phyloP scores from a whole-genome alignment of 2,113 vertebrate species.

The Kryptolebias marmoratus region DNA sequence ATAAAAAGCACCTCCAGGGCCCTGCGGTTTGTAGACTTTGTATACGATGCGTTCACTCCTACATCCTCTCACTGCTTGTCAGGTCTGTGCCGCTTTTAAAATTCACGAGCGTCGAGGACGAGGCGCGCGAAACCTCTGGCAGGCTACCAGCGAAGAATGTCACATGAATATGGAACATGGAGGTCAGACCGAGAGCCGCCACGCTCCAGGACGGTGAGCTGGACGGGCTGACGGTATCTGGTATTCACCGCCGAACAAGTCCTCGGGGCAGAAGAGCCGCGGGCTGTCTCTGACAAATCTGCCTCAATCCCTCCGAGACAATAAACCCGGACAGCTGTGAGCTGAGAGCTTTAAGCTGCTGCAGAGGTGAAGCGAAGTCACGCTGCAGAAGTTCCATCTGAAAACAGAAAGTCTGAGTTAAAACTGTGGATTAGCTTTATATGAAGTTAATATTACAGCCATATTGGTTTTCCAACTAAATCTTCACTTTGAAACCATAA shows the following conservation, averaged over 20 bases:
- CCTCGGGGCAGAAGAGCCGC: conserved; percentile 37
- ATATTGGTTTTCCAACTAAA: not conserved
- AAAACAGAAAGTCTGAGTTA: not conserved
- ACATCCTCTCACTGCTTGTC: not conserved
- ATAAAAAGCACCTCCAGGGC: not conserved
- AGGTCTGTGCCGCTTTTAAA: conserved; percentile 30
- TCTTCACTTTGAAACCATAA: not conserved
- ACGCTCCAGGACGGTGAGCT: conserved; percentile 35
- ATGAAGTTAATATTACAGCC: not conserved
- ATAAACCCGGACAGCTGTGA: conserved; percentile 50
- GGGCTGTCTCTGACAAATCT: conserved; percentile 54
- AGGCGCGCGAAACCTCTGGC: conserved; percentile 44
- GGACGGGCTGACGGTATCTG: conserved; percentile 49
- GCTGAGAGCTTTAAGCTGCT: conserved; percentile 36
- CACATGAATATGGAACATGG: conserved; percentile 69
- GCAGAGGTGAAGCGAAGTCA: conserved; percentile 51
- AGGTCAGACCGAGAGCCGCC: conserved; percentile 49
- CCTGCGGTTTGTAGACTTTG: conserved; percentile 12
- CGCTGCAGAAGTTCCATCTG: conserved; percentile 13
- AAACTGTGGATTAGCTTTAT: not conserved
- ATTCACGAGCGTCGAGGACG: conserved; percentile 44
- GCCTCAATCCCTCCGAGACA: conserved; percentile 51
- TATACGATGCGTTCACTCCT: conserved; percentile 4
- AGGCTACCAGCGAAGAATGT: conserved; percentile 56
- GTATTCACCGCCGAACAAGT: conserved; percentile 40